A percentile compares a stretch with the other conserved stretches of the same genome.
These are phyloP conservation scores for Lampris incognitus DNA, from an alignment of 2,113 vertebrate genomes.

Conservation along the genomic window DNA sequence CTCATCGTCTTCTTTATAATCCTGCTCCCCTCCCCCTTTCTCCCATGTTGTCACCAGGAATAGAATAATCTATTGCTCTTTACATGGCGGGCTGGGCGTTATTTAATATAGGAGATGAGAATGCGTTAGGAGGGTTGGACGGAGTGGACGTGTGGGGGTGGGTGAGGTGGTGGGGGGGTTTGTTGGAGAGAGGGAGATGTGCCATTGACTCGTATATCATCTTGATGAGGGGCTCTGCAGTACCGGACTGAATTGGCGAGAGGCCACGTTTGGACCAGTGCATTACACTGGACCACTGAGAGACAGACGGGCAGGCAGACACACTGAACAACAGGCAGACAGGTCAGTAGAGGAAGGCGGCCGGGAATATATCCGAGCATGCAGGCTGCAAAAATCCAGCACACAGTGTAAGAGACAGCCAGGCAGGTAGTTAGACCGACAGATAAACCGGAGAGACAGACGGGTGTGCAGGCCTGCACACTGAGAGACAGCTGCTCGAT, in stretches of 20 bases:
- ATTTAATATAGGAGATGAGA: slow-evolving; percentile 71
- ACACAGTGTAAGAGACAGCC: not conserved
- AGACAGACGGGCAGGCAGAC: not conserved
- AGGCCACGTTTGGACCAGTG: slow-evolving; percentile 35
- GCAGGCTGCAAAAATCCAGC: not conserved
- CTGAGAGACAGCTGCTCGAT: no score
- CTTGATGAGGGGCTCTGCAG: slow-evolving; percentile 64
- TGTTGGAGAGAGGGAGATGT: slow-evolving; percentile 25
- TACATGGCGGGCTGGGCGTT: slow-evolving; percentile 64
- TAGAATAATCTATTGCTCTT: slow-evolving; percentile 72
- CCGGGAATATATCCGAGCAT: not conserved
- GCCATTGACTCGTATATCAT: slow-evolving; percentile 64
- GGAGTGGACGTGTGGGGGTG: slow-evolving; percentile 15
- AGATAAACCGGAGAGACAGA: slow-evolving; percentile 6
- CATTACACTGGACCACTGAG: slow-evolving; percentile 29
- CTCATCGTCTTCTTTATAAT: slow-evolving; percentile 67
- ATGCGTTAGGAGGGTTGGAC: slow-evolving; percentile 54
- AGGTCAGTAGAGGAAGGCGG: not conserved
- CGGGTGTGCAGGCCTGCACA: not conserved
- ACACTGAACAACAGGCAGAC: not conserved
- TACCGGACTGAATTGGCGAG: slow-evolving; percentile 46
- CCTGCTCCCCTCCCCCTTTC: slow-evolving; percentile 37
- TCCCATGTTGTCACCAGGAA: slow-evolving; percentile 68
- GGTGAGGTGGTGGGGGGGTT: not conserved
- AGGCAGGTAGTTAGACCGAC: not conserved